Conservation (phyloP, 2,888 invertebrate species). For the Ochropleura leucogaster region DNA sequence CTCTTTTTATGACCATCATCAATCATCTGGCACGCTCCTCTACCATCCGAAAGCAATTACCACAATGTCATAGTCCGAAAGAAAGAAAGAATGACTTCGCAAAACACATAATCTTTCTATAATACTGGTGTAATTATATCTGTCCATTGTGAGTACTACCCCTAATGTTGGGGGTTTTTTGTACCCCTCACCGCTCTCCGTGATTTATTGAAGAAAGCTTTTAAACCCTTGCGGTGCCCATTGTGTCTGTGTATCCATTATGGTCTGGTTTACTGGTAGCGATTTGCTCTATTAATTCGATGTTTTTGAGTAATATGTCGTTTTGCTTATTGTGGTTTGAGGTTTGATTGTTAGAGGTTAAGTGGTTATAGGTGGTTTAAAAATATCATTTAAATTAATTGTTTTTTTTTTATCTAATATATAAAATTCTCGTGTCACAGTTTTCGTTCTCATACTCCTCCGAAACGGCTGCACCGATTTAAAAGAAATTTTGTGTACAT, state of each 20-base stretch:
- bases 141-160: conserved; percentile 74
- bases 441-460: too few species aligned
- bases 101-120: conserved; percentile 79
- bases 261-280: conserved; percentile 75
- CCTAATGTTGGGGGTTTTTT: conserved; percentile 59
- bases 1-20: conserved; percentile 40
- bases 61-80: conserved; percentile 47
- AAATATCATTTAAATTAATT: neutral
- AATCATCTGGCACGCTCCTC: conserved; percentile 49
- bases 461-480: too few species aligned
- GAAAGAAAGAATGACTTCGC: conserved; percentile 72
- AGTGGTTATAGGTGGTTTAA: neutral
- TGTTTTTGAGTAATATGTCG: conserved; percentile 64
- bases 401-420: too few species aligned
- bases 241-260: conserved; percentile 76
- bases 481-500: too few species aligned
- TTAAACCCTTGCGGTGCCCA: conserved; percentile 87
- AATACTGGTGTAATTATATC: conserved; percentile 84
- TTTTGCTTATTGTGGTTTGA: conserved; percentile 36
- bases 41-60: conserved; percentile 53
- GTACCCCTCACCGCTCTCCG: conserved; percentile 67
- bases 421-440: too few species aligned
- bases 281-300: conserved; percentile 82
- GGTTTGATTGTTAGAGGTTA: neutral
- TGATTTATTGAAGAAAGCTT: conserved; percentile 90